A percentile compares a stretch with the other conserved stretches of the same genome.
Conservation (phyloP, 53 echinoderm and acorn worm genomes). For the Mesocentrotus franciscanus region DNA sequence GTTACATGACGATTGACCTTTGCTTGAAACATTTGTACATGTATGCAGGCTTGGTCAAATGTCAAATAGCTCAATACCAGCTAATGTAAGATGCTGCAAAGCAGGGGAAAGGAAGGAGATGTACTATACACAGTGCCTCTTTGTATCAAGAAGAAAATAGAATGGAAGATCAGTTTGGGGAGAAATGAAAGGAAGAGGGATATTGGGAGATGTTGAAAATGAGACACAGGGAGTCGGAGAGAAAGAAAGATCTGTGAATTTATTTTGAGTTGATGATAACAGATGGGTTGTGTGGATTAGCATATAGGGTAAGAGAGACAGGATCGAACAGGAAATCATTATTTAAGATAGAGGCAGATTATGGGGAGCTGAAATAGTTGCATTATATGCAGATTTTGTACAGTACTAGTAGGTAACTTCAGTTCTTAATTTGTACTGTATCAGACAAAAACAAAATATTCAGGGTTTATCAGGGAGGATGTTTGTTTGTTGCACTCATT, state of each 20-base stretch:
- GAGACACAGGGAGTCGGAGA: constrained; percentile 7
- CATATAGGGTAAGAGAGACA: not conserved
- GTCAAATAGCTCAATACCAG: not conserved
- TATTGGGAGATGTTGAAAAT: constrained; percentile 9
- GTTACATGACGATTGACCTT: not conserved
- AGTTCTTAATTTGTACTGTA: not conserved
- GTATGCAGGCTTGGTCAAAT: not conserved
- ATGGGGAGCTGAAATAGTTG: constrained; percentile 12
- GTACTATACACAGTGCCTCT: not conserved
- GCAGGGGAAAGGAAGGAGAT: not conserved
- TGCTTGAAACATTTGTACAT: not conserved
- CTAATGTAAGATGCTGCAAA: not conserved
- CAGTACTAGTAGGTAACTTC: not conserved
- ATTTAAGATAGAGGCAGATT: constrained; percentile 40
- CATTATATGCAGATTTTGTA: not conserved
- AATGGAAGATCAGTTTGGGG: constrained; percentile 12
- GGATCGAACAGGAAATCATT: constrained; percentile 46
- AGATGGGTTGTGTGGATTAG: not conserved
- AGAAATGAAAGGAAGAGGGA: not conserved
- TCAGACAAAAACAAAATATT: not conserved
- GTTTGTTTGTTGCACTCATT: constrained; percentile 2
- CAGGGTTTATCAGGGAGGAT: not conserved
- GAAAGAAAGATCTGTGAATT: constrained; percentile 17
- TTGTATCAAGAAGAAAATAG: not conserved
- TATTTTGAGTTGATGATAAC: constrained; percentile 18